These are phyloP conservation scores for Heteromyza rotundicornis DNA, from an alignment of 2,888 invertebrate species.

Conservation along the genomic window DNA sequence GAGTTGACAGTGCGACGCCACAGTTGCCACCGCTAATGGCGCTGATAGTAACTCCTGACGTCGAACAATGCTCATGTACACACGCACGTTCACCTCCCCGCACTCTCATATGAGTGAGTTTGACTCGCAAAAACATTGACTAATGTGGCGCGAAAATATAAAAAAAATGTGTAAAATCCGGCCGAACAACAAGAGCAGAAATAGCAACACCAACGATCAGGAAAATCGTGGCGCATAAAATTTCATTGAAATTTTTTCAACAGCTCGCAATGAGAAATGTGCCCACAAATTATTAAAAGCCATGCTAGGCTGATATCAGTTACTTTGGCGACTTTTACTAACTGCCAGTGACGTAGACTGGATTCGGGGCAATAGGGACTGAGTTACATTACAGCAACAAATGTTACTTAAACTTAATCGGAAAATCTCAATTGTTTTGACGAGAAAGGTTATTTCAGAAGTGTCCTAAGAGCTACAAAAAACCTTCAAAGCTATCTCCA, in stretches of 20 bases:
- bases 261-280: not conserved
- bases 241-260: constrained; percentile 1
- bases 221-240: not conserved
- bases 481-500: too few relatives aligned
- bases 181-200: constrained; percentile 7
- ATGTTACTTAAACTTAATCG: too few relatives aligned
- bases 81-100: constrained; percentile 8
- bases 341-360: too few relatives aligned
- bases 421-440: too few relatives aligned
- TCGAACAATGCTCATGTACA: not conserved
- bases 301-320: not conserved
- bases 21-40: too few relatives aligned
- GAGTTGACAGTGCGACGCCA: too few relatives aligned
- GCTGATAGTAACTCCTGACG: not conserved
- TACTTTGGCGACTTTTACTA: not conserved
- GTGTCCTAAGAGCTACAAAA: too few relatives aligned
- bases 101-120: not conserved
- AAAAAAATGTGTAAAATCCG: constrained; percentile 28
- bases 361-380: too few relatives aligned
- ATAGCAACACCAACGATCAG: not conserved
- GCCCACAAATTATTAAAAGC: constrained; percentile 3
- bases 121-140: constrained; percentile 39
- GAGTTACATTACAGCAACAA: too few relatives aligned
- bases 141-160: constrained; percentile 37
- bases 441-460: too few relatives aligned